Evolutionary conservation across 2,888 invertebrate species (phyloP).

Genomic region (Strigamia crassipes): DNA sequence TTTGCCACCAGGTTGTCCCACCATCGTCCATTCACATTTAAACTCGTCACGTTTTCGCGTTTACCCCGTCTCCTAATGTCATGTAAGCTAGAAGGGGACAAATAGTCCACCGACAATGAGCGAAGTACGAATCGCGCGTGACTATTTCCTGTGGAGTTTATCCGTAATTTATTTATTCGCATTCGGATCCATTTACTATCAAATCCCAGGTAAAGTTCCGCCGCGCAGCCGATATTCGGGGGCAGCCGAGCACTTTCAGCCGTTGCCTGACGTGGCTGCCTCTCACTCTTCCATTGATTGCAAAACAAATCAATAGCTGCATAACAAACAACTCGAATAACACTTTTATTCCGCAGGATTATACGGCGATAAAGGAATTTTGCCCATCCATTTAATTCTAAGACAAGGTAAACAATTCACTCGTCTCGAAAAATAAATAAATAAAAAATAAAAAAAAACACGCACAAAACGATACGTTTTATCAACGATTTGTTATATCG

Average conservation of each 20-base stretch:
- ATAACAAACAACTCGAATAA: neutral
- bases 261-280: neutral
- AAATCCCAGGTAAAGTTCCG: slow-evolving; percentile 8
- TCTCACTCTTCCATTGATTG: neutral
- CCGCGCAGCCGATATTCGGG: neutral
- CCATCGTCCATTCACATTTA: neutral
- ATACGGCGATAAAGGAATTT: slow-evolving; percentile 12
- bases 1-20: neutral
- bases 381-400: neutral
- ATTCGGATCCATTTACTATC: neutral
- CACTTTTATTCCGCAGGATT: neutral
- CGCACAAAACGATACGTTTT: too few relatives aligned
- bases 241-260: neutral
- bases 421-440: too few relatives aligned
- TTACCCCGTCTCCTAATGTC: neutral
- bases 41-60: slow-evolving; percentile 10
- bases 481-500: neutral
- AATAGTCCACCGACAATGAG: neutral
- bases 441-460: too few relatives aligned
- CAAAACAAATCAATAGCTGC: neutral
- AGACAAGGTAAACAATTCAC: neutral
- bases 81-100: neutral
- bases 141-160: slow-evolving; percentile 4
- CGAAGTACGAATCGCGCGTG: neutral
- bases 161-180: slow-evolving; percentile 1